These are phyloP conservation scores for Ophraella communa DNA, from an alignment of 2,888 invertebrate species.

Conservation along the genomic window DNA sequence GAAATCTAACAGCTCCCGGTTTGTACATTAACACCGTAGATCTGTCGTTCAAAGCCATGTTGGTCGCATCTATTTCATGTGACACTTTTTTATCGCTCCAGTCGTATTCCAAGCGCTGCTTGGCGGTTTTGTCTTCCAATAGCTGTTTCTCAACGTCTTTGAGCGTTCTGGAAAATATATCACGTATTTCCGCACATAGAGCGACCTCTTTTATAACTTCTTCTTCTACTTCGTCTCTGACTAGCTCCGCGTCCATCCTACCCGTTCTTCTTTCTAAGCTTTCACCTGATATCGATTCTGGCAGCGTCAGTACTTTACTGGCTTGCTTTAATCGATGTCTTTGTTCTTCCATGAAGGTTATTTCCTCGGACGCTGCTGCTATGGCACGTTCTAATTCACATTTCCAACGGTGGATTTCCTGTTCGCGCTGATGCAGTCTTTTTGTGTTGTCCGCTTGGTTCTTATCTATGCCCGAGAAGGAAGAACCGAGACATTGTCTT, in stretches of 20 bases:
- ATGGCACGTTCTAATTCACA: conserved; percentile 75
- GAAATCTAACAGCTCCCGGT: conserved; percentile 80
- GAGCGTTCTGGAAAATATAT: conserved; percentile 67
- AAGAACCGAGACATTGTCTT: conserved; percentile 69
- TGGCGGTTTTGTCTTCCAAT: conserved; percentile 77
- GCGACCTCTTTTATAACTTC: conserved; percentile 78
- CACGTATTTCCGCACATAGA: conserved; percentile 72
- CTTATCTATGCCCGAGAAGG: conserved; percentile 71
- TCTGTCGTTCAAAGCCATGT: conserved; percentile 72
- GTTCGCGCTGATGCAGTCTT: conserved; percentile 68
- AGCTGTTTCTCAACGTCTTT: conserved; percentile 74
- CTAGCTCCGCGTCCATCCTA: conserved; percentile 75
- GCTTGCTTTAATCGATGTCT: conserved; percentile 73
- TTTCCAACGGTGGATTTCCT: conserved; percentile 77
- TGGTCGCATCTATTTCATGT: conserved; percentile 68
- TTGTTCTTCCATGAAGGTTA: conserved; percentile 71
- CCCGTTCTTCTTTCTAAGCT: conserved; percentile 75
- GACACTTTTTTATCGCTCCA: conserved; percentile 82
- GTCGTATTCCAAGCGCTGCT: conserved; percentile 82
- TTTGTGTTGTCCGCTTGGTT: conserved; percentile 73
- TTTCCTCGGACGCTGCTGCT: conserved; percentile 73
- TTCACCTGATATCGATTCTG: conserved; percentile 78
- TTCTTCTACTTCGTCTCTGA: conserved; percentile 78
- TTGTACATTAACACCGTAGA: conserved; percentile 77
- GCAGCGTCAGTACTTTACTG: conserved; percentile 67